A percentile compares a stretch with the other conserved stretches of the same genome.
These are phyloP conservation scores for Aplocera efformata DNA, from an alignment of 2,888 invertebrate genomes.

Conservation along the genomic window DNA sequence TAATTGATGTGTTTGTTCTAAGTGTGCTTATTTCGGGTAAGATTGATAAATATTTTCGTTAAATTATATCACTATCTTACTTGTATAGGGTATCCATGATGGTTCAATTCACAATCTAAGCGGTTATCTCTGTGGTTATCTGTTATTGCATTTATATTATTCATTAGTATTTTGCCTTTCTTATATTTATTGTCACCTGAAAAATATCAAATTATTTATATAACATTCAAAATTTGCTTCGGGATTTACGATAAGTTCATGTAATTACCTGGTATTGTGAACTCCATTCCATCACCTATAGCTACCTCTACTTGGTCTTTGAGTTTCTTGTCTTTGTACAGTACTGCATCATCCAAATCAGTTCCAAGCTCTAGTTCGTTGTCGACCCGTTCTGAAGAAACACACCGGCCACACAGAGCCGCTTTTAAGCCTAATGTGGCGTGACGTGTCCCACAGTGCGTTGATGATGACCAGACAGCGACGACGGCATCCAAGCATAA, in stretches of 20 bases:
- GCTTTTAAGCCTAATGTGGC: conserved; percentile 77
- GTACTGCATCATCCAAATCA: conserved; percentile 89
- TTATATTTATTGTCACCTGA: conserved; percentile 91
- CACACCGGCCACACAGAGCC: conserved; percentile 83
- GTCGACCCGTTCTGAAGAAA: conserved; percentile 84
- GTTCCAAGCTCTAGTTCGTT: conserved; percentile 83
- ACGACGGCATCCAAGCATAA: conserved; percentile 74
- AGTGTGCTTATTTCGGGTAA: not conserved
- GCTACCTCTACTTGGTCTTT: conserved; percentile 95
- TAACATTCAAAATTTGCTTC: conserved; percentile 6
- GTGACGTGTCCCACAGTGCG: conserved; percentile 49
- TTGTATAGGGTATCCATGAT: conserved; percentile 84
- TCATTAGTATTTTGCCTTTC: conserved; percentile 89
- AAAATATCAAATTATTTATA: conserved; percentile 24
- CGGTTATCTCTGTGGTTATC: conserved; percentile 87
- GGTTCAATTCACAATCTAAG: conserved; percentile 87
- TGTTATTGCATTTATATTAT: conserved; percentile 90
- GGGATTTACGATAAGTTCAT: too few species aligned
- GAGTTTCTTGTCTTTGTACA: conserved; percentile 92
- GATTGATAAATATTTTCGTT: not conserved
- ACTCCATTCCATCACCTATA: conserved; percentile 96
- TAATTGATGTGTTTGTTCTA: not conserved
- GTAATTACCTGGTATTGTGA: conserved; percentile 90
- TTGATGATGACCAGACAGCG: conserved; percentile 39
- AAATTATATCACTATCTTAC: conserved; percentile 35